Evolutionary conservation across 2,888 invertebrate genomes (phyloP).

Genomic region (Calliopum simillimum): DNA sequence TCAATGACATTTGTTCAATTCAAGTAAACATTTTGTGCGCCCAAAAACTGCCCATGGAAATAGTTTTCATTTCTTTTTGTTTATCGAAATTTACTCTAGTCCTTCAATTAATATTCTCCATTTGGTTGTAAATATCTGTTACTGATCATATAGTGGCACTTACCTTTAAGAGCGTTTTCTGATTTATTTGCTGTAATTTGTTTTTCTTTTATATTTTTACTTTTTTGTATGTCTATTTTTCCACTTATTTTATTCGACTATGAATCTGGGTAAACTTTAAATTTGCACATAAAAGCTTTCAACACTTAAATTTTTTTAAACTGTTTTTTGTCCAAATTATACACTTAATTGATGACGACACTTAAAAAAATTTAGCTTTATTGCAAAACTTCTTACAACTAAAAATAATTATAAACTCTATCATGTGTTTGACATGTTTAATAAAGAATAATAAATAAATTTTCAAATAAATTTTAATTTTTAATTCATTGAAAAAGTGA

Average conservation of each 20-base stretch:
- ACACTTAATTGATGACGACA: constrained; percentile 42
- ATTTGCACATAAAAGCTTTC: constrained; percentile 40
- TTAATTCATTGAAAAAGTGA: constrained; percentile 33
- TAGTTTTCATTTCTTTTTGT: constrained; percentile 12
- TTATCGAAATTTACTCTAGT: constrained; percentile 12
- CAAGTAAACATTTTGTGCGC: background rate
- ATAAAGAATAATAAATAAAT: constrained; percentile 25
- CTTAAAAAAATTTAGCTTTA: constrained; percentile 43
- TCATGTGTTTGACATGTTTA: constrained; percentile 40
- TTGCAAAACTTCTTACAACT: constrained; percentile 42
- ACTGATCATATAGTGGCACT: too few relatives aligned
- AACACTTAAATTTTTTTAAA: constrained; percentile 38
- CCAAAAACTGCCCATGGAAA: background rate
- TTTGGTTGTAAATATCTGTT: background rate
- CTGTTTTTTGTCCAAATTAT: constrained; percentile 38
- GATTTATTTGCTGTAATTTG: constrained; percentile 8
- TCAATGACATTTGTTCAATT: constrained; percentile 27
- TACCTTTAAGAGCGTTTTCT: background rate
- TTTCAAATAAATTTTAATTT: background rate
- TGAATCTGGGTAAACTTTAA: background rate
- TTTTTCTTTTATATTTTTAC: constrained; percentile 28
- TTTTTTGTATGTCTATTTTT: constrained; percentile 35
- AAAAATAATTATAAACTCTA: constrained; percentile 37
- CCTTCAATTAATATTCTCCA: constrained; percentile 9
- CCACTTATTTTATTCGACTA: constrained; percentile 27